Evolutionary conservation across 2,113 vertebrate species (phyloP), one percentile per base, ranked within the genome.

Genomic region (Centropristis striata): DNA sequence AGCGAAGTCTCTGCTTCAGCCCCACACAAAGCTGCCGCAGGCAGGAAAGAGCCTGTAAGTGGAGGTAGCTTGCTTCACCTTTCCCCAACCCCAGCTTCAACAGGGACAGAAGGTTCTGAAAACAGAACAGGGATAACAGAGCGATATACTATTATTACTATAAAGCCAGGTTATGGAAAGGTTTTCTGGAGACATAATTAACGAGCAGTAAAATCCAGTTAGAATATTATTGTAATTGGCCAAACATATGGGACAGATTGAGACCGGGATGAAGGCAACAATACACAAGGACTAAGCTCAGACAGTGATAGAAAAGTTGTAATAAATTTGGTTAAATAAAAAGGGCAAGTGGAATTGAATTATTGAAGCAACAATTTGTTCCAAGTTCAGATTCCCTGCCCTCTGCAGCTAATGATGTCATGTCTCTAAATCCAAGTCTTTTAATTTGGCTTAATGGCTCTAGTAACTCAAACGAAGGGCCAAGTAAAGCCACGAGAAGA

Each of bases 61-160:
- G 95, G 80, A 98, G 92, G 47, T 81, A 92, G 51, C 95, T 92
- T 2, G 92, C 92, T 18, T 96, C 96, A 27, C 95, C 95, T 85
- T 96, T 95, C 67, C 92, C 95, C 60, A 88, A 93, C 80, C 95
- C 95, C 89, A 98, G 86, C 37, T 86, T 95, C 84, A 98, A 86
- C 72, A 99, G 92, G 75, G 95, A 96, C 37, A 99, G 87, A 61
- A 99, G 96, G 81, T 90, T 96, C 98, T 99, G 90, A 82, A 92
- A 79, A 58, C 39, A 81, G 44, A 75, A n/a, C n/a, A 42, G 11
- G 2, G 10, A 20, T 6, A 91, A 66, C 16, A 81, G 36, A 41
- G 4, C 10, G 32, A 6, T 32, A 16, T 16, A 50, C 11, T 42
- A 27, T 44, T 72, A 16, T 53, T 18, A 50, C 41, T 51, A 16